Evolutionary conservation across 2,113 vertebrate genomes (phyloP).

Genomic region (Colistium nudipinnis): DNA sequence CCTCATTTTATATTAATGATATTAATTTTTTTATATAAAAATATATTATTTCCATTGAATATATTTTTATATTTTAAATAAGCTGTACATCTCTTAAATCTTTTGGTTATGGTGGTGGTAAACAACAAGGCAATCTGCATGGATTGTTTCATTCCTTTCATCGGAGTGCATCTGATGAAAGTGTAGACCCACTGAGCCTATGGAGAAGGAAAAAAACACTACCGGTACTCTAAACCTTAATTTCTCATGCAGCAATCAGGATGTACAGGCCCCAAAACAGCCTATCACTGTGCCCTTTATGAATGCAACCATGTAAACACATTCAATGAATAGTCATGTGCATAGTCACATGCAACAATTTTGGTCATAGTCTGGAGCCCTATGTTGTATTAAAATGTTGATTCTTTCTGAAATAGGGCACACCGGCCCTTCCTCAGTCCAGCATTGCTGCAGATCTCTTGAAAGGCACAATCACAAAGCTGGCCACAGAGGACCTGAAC

Average conservation of each 20-base stretch:
- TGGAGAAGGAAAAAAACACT: background rate
- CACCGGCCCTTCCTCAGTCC: slow-evolving; percentile 89
- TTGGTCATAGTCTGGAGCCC: background rate
- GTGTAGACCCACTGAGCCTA: background rate
- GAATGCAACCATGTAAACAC: background rate
- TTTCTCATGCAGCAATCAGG: background rate
- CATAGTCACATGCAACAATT: background rate
- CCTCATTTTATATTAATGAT: too few species aligned
- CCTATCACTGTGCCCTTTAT: background rate
- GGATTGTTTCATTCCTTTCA: background rate
- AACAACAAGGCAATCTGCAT: background rate
- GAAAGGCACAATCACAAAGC: slow-evolving; percentile 91
- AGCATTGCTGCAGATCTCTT: slow-evolving; percentile 90
- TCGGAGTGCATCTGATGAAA: background rate
- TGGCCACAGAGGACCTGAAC: slow-evolving; percentile 88
- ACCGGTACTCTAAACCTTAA: background rate
- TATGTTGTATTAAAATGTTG: slow-evolving; percentile 2
- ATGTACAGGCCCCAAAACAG: background rate
- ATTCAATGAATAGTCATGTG: too few species aligned
- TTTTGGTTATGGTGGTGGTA: too few species aligned
- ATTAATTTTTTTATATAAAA: too few species aligned
- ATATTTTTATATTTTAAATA: too few species aligned
- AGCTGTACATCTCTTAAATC: too few species aligned
- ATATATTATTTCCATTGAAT: too few species aligned
- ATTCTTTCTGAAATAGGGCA: slow-evolving; percentile 83